Base-by-base conservation (phyloP, 2,113 vertebrate genomes). In the Hassar affinis region DNA sequence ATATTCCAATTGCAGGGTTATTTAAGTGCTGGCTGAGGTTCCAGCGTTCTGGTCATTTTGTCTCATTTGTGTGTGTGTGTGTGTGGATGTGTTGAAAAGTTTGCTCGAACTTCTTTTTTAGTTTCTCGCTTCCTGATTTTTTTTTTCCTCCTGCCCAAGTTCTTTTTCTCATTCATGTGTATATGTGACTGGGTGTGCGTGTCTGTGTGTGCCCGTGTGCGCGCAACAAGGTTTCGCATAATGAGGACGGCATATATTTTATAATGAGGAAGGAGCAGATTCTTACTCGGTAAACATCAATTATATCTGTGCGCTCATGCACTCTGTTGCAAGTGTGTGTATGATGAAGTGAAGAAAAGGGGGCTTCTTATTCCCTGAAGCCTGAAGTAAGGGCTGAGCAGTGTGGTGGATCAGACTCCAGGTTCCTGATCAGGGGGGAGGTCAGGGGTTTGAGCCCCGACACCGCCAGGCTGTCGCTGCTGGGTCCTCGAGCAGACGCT, bases 41-140 rank as follows among this genome's bases (percentile, higher is more conserved):
- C 15, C 20, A 20, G 75, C 4, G 15, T n/a, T 35, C 38, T 69
- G 35, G 18, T 42, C n/a, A n/a, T n/a, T n/a, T n/a, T n/a, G n/a
- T n/a, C 20, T 69, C 66, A 66, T 66, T 66, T 68, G 12, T 69
- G 66, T 0, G 33, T 69, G 35, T 69, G 35, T 69, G 18, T 69
- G 64, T 68, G 35, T 68, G 33, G 10, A 6, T 64, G 77, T 82
- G 88, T 91, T 89, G 92, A 90, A 91, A 72, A 47, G 69, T 72
- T 72, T 72, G 42, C 69, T 47, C 42, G 1, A 71, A 72, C 68
- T 47, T 72, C 22, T 4, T 89, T 91, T 89, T 87, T 49, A 22
- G 38, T 68, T 42, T n/a, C 57, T 79, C 5, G 3, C 20, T 79
- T 17, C 4, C 12, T 45, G 27, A 42, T 30, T 33, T 49, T 49